Evolutionary conservation across 2,888 invertebrate genomes (phyloP), one percentile per base, ranked within the genome.

Genomic region (Himalopsyche tibetana): DNA sequence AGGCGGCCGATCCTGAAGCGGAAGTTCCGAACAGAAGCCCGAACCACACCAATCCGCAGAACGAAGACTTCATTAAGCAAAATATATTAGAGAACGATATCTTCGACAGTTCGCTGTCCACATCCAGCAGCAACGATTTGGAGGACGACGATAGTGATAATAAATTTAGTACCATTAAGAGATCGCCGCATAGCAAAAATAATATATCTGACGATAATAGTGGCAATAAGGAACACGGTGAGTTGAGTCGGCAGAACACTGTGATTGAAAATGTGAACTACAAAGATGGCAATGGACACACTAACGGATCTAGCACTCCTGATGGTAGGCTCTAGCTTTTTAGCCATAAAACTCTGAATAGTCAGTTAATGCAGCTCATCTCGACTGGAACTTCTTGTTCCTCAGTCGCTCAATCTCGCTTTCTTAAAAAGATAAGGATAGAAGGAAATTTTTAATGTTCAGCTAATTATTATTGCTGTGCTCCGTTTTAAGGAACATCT

Each of bases 161-260:
- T 90, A 95, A 95, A 90, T 96, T 94, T 90, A 95, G 95, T 80
- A 96, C 96, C 28, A 96, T 96, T 79, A 96, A 96, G 89, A 90
- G 96, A 85, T 96, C 95, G 69, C 95, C 95, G 80, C 94, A 95
- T 87, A 94, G 94, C 87, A 95, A 94, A 90, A 92, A 90, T 79
- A 92, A 91, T 90, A 90, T 91, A 0, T 91, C 91, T 0, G 91
- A 90, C 8, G 88, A 88, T 19, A 87, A 88, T 38, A 85, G 83
- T 42, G 87, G 85, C 5, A 79, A 69, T 5, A 90, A 89, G 0
- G 92, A 91, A 0, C 89, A 90, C 17, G 90, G 90, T 5, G 92
- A 93, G 82, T 84, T 93, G 84, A 92, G 91, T 82, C 89, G 93
- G 51, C 93, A 93, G 91, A 92, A 93, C 45, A 93, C 93, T 0